Base-by-base conservation (phyloP, 2,888 invertebrate genomes). In the Drosophila barbarae region DNA sequence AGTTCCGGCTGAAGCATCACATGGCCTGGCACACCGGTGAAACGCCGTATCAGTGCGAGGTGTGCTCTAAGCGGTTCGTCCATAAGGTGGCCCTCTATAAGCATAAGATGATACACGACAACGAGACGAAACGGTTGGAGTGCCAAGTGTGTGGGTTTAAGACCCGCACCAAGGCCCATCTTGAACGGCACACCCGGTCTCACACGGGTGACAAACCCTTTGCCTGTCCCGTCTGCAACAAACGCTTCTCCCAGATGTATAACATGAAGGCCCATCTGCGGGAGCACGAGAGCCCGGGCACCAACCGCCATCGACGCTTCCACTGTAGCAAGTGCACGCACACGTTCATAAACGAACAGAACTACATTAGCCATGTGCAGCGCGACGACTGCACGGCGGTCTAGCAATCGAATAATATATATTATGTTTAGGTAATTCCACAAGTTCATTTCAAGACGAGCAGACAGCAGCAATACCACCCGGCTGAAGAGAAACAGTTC, bases 141-240 rank as follows among this genome's bases (percentile, higher is more conserved):
- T 87, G 87, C 44, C 71, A 77, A 12, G 75, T 86, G 6, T 91
- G 91, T 65, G 88, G 90, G 32, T 84, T 90, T 30, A 87, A 88
- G 36, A 87, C 91, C 12, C 82, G 90, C 21, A 90, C 90, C 18
- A 90, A 88, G 36, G 90, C 90, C 4, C 91, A 91, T 73, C 78
- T 91, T 28, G 89, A 89, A 52, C 84, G 90, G 12, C 91, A 91
- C 67, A 86, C 89, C 77, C 87, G 90, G 30, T 89, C 89, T 1
- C 91, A 91, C 71, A 90, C 90, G 0, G 90, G 90, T 3, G 86
- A 83, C 21, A 84, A 86, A 9, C 84, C 84, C 0, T 84, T 74
- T 12, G 72, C 77, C 36, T 84, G 84, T 10, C 84, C 86, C 0
- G 72, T 83, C 8, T 84, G 84, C 54, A 83, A 78, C 10, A 86